Evolutionary conservation across 2,797 vertebrate genomes (phyloP).

Genomic region (Coendou prehensilis): DNA sequence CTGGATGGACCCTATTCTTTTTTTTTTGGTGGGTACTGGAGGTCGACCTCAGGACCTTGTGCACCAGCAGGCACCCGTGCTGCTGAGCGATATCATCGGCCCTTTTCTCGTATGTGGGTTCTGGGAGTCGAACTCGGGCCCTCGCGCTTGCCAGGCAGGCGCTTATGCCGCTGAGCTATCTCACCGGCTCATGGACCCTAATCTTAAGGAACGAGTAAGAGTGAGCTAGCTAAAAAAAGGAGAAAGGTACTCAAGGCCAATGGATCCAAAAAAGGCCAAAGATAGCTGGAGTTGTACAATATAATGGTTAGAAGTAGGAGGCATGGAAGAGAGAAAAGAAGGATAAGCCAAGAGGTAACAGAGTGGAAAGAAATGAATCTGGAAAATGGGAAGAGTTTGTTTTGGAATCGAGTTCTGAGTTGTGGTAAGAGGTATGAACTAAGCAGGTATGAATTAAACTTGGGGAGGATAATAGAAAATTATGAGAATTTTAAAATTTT

Average conservation of each 20-base stretch:
- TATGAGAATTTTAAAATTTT: constrained; percentile 10
- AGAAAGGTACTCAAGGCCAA: background rate
- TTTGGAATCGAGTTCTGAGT: background rate
- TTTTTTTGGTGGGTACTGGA: no score
- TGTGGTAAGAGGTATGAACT: background rate
- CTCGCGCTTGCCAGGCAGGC: no score
- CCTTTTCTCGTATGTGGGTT: no score
- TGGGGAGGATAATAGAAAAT: background rate
- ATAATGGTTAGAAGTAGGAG: background rate
- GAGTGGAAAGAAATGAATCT: background rate
- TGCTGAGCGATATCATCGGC: no score
- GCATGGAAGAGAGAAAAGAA: background rate
- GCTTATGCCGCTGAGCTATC: no score
- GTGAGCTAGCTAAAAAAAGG: background rate
- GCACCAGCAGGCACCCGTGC: no score
- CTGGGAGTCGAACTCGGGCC: no score
- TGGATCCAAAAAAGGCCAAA: background rate
- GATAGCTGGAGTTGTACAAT: background rate
- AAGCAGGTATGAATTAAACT: background rate
- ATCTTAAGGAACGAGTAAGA: background rate
- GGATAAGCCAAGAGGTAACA: background rate
- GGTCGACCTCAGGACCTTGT: no score
- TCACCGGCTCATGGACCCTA: background rate
- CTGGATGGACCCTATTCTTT: background rate
- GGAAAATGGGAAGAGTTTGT: background rate